These are phyloP conservation scores for Luehdorfia chinensis DNA, from an alignment of 1,140 invertebrate species.

Conservation along the genomic window DNA sequence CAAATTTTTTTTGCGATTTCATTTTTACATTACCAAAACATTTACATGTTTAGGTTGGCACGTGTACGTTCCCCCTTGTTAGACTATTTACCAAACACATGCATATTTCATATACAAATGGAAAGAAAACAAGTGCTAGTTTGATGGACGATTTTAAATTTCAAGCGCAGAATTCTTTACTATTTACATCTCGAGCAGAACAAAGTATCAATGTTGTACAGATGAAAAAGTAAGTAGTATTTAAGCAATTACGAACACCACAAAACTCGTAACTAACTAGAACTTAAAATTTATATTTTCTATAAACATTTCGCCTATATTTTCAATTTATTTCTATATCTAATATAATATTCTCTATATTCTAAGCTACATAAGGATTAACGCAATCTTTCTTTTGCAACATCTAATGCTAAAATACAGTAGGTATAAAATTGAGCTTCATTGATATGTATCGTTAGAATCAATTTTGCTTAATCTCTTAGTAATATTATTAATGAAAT, in stretches of 20 bases:
- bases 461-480: constrained; percentile 26
- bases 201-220: neutral
- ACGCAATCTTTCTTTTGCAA: constrained; percentile 58
- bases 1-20: too few relatives aligned
- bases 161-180: neutral
- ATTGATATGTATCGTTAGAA: constrained; percentile 67
- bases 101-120: too few relatives aligned
- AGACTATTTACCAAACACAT: too few relatives aligned
- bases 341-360: constrained; percentile 43
- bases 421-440: constrained; percentile 74
- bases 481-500: too few relatives aligned
- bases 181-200: neutral
- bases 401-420: constrained; percentile 63
- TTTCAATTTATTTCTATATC: constrained; percentile 36
- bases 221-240: constrained; percentile 18
- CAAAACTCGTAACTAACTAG: neutral
- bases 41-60: too few relatives aligned
- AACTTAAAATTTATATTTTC: neutral
- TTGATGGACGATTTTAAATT: too few relatives aligned
- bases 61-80: too few relatives aligned
- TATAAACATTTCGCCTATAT: constrained; percentile 35
- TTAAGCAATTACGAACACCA: constrained; percentile 4
- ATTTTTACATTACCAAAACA: too few relatives aligned
- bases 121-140: too few relatives aligned
- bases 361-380: constrained; percentile 57